A percentile compares a stretch with the other conserved stretches of the same genome.
These are phyloP conservation scores for Mongoloraphidia duomilia DNA, from an alignment of 2,888 invertebrate species.

Conservation along the genomic window DNA sequence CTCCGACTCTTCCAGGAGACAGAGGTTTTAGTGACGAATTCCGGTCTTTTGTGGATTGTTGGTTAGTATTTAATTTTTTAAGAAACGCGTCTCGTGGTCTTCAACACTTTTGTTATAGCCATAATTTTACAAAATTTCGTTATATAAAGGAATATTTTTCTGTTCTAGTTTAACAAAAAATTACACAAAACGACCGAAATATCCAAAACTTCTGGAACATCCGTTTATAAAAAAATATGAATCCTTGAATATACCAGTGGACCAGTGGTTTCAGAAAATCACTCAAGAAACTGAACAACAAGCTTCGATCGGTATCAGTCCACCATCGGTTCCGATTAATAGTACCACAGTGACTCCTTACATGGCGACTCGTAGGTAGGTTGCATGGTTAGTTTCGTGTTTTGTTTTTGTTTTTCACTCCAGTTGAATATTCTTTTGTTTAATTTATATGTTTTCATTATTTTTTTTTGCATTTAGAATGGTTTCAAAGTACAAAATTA, in stretches of 20 bases:
- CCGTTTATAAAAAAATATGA: conserved; percentile 75
- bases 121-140: neutral
- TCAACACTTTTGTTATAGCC: neutral
- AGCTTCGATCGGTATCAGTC: neutral
- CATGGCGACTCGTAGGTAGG: conserved; percentile 33
- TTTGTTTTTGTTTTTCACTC: conserved; percentile 12
- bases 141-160: conserved; percentile 1
- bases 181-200: conserved; percentile 85
- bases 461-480: neutral
- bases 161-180: conserved; percentile 73
- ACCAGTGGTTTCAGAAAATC: conserved; percentile 67
- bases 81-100: neutral
- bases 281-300: conserved; percentile 24
- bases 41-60: conserved; percentile 79
- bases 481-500: no score
- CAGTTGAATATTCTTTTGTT: neutral
- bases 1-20: conserved; percentile 68
- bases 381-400: conserved; percentile 30
- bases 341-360: conserved; percentile 14
- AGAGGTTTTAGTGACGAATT: conserved; percentile 72
- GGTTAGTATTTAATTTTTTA: conserved; percentile 39
- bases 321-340: conserved; percentile 16
- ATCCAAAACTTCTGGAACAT: conserved; percentile 77
- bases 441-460: neutral
- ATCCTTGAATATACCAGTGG: conserved; percentile 52